A percentile compares a stretch with the other conserved stretches of the same genome.
Evolutionary conservation across 2,888 invertebrate genomes (phyloP).

Genomic region (Eumacrocentrus americanus): DNA sequence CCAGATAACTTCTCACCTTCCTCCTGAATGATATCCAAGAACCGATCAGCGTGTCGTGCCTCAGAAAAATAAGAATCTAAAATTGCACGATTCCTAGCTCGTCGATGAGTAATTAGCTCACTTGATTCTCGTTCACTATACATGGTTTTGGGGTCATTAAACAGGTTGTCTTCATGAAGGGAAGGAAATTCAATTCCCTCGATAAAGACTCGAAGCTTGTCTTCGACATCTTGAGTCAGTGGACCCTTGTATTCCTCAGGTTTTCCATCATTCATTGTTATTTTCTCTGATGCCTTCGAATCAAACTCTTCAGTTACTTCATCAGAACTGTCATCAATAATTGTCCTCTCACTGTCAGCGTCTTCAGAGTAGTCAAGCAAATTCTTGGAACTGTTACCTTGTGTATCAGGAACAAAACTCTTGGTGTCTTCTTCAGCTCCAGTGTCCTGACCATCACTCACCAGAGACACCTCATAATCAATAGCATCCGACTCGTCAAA

Average conservation of each 20-base stretch:
- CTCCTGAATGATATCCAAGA: conserved; percentile 79
- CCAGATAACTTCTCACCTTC: conserved; percentile 74
- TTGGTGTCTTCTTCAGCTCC: conserved; percentile 7
- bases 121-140: conserved; percentile 28
- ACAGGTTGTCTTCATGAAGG: conserved; percentile 30
- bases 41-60: conserved; percentile 69
- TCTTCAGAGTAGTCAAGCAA: not conserved
- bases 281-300: too few species aligned
- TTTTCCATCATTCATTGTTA: too few species aligned
- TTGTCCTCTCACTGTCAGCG: not conserved
- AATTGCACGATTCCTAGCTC: conserved; percentile 65
- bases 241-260: too few species aligned
- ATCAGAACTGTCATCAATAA: not conserved
- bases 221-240: conserved; percentile 53
- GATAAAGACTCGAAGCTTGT: conserved; percentile 52
- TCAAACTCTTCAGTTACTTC: too few species aligned
- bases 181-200: conserved; percentile 50
- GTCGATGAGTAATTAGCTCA: conserved; percentile 49
- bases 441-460: not conserved
- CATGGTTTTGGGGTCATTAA: conserved; percentile 27
- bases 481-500: conserved; percentile 24
- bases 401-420: not conserved
- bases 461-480: conserved; percentile 1
- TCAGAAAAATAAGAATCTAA: conserved; percentile 67
- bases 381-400: not conserved